phyloP scores from a whole-genome alignment of 2,888 invertebrate species.

The Agapostemon virescens region DNA sequence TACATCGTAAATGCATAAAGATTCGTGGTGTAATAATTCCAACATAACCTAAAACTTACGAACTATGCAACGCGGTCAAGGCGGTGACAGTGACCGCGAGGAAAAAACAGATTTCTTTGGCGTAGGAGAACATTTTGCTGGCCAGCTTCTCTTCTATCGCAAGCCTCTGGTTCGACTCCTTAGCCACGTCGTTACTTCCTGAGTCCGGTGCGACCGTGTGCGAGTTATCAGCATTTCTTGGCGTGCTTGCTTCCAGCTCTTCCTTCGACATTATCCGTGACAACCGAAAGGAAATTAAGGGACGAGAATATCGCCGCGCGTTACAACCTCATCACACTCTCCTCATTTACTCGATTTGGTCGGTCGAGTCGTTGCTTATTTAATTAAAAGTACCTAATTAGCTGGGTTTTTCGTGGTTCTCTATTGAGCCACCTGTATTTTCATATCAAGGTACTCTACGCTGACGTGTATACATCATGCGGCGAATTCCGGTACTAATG shows the following conservation, averaged over 20 bases:
- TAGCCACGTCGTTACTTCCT: constrained; percentile 76
- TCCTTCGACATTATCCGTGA: constrained; percentile 76
- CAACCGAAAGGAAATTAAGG: constrained; percentile 46
- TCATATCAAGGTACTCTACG: constrained; percentile 31
- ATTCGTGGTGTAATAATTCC: background rate
- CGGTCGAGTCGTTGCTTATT: constrained; percentile 41
- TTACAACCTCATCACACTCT: constrained; percentile 58
- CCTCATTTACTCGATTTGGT: constrained; percentile 25
- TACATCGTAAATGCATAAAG: background rate
- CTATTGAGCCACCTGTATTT: constrained; percentile 53
- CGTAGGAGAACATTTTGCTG: constrained; percentile 83
- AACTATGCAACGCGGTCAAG: constrained; percentile 87
- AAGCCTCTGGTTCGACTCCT: constrained; percentile 62
- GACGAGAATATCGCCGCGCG: constrained; percentile 33
- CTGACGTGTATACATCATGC: background rate
- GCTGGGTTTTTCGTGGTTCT: constrained; percentile 56
- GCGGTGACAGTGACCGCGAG: constrained; percentile 85
- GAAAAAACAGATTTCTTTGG: constrained; percentile 85
- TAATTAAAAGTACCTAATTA: constrained; percentile 61
- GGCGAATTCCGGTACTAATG: background rate
- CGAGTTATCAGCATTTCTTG: constrained; percentile 76
- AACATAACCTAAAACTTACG: constrained; percentile 82
- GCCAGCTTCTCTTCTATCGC: constrained; percentile 72
- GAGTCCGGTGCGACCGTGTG: constrained; percentile 62
- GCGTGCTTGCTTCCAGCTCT: constrained; percentile 68